A percentile compares a stretch with the other conserved stretches of the same genome.
Conservation (phyloP, 2,888 invertebrate genomes). For the Punctoribates punctum region DNA sequence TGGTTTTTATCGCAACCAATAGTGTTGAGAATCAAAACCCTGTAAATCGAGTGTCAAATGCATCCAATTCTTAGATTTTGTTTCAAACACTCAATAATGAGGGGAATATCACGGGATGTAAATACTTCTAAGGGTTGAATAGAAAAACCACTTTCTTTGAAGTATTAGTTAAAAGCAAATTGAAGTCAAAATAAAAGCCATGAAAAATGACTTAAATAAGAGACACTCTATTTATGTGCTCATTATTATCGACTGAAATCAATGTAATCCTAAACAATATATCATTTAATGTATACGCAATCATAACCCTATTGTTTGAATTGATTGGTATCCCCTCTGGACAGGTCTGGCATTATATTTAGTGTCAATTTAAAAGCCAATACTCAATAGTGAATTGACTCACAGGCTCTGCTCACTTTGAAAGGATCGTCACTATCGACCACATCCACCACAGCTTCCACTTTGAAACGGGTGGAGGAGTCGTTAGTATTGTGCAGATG, state of each 20-base stretch:
- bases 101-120: no score
- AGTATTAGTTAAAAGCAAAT: not conserved
- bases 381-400: slow-evolving; percentile 57
- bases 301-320: no score
- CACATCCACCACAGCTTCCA: slow-evolving; percentile 83
- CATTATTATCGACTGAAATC: no score
- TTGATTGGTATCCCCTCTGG: no score
- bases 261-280: no score
- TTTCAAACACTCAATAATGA: not conserved
- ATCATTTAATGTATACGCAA: no score
- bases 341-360: no score
- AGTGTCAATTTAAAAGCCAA: no score
- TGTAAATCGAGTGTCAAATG: not conserved
- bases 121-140: no score
- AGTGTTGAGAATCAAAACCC: not conserved
- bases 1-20: not conserved
- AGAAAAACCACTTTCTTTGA: no score
- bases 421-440: slow-evolving; percentile 90
- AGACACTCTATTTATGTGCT: no score
- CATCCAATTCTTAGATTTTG: not conserved
- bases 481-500: slow-evolving; percentile 81
- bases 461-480: slow-evolving; percentile 68
- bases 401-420: slow-evolving; percentile 83
- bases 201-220: no score
- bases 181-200: not conserved